phyloP scores from a whole-genome alignment of 2,888 invertebrate species.

The Neoitamus cyanurus region DNA sequence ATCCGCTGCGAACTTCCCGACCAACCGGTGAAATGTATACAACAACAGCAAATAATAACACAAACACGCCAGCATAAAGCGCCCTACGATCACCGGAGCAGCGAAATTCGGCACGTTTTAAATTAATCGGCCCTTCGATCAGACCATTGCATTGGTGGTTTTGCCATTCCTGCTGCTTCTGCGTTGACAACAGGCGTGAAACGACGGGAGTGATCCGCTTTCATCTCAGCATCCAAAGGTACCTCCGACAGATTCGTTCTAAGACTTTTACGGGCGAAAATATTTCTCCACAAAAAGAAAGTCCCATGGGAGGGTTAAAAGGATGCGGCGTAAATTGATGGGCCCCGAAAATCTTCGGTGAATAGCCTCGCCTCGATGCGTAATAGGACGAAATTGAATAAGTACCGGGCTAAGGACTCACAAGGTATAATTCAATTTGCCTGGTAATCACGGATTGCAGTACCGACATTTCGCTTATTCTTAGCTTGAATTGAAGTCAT shows the following conservation, averaged over 20 bases:
- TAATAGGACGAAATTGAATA: conserved; percentile 46
- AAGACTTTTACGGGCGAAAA: neutral
- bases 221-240: neutral
- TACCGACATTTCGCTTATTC: neutral
- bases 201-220: conserved; percentile 6
- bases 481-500: neutral
- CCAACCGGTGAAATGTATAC: conserved; percentile 38
- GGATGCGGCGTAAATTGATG: neutral
- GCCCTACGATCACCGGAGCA: conserved; percentile 15
- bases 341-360: conserved; percentile 13
- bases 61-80: conserved; percentile 44
- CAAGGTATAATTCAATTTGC: conserved; percentile 16
- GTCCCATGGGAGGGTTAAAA: conserved; percentile 10
- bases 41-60: conserved; percentile 48
- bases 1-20: neutral
- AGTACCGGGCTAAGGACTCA: conserved; percentile 8
- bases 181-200: conserved; percentile 12
- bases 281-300: conserved; percentile 20
- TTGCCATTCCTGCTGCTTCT: neutral
- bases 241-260: neutral
- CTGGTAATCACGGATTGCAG: conserved; percentile 44
- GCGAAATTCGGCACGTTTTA: conserved; percentile 1
- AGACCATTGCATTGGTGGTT: neutral
- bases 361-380: neutral
- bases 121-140: conserved; percentile 48